Evolutionary conservation across 2,113 vertebrate species (phyloP).

Genomic region (Jacana jacana): DNA sequence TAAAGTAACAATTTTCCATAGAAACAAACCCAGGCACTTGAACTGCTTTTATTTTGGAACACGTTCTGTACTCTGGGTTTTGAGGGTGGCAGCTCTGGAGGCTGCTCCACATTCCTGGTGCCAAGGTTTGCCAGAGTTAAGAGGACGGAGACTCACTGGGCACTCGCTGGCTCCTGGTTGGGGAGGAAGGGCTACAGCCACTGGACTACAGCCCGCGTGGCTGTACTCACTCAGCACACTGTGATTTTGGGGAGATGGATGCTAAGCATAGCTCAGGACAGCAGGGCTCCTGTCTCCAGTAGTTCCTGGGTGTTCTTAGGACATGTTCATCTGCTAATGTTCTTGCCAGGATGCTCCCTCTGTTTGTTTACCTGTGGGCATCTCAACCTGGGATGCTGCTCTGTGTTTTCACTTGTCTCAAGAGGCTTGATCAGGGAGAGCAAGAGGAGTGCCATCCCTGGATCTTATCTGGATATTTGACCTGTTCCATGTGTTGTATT

Average conservation of each 20-base stretch:
- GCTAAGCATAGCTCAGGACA: not conserved
- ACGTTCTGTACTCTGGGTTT: not conserved
- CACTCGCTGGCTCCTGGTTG: fast-evolving
- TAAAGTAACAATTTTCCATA: conserved; percentile 60
- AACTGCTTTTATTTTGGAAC: conserved; percentile 44
- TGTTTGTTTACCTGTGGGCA: not conserved
- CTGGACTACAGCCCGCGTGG: fast-evolving
- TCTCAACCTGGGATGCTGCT: not conserved
- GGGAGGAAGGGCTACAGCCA: not conserved
- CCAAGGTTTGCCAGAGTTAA: not conserved
- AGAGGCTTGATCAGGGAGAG: not conserved
- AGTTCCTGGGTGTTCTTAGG: not conserved
- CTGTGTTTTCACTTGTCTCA: not conserved
- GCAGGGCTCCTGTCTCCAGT: not conserved
- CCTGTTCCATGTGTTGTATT: fast-evolving
- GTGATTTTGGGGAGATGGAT: not conserved
- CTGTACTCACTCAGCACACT: not conserved
- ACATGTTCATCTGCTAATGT: not conserved
- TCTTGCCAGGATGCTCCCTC: not conserved
- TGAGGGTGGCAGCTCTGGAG: not conserved
- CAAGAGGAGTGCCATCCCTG: not conserved
- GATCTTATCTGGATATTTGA: not conserved
- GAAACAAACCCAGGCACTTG: conserved; percentile 38
- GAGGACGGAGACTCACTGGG: not conserved
- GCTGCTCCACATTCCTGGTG: not conserved